Evolutionary conservation across 2,888 invertebrate genomes (phyloP).

Genomic region (Conchocele bisecta): DNA sequence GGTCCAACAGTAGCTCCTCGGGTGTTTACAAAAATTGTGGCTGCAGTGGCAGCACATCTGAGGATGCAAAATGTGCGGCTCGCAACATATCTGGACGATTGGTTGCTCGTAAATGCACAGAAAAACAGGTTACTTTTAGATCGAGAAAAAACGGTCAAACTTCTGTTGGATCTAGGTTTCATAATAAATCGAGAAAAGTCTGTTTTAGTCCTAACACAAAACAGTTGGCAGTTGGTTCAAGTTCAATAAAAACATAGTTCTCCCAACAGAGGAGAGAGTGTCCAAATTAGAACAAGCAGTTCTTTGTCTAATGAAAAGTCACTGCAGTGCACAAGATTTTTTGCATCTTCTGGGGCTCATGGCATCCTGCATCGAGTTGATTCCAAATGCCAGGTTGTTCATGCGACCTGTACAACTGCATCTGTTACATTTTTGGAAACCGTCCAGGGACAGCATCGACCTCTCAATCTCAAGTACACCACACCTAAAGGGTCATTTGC

Average conservation of each 20-base stretch:
- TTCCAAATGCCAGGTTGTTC: conserved; percentile 23
- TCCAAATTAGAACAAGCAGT: not conserved
- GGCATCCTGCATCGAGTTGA: conserved; percentile 29
- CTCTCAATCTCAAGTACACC: not conserved
- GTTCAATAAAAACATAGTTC: not conserved
- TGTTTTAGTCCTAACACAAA: conserved; percentile 30
- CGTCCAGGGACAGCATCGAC: not conserved
- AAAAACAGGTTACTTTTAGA: conserved; percentile 20
- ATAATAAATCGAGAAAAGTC: conserved; percentile 50
- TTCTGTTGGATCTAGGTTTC: conserved; percentile 41
- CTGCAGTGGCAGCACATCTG: conserved; percentile 41
- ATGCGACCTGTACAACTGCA: conserved; percentile 17
- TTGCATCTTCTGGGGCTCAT: conserved; percentile 19
- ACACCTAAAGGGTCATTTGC: conserved; percentile 7
- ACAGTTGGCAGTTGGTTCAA: conserved; percentile 10
- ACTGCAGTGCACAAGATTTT: conserved; percentile 3
- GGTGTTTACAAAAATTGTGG: conserved; percentile 44
- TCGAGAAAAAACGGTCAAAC: conserved; percentile 17
- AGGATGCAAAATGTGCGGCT: conserved; percentile 28
- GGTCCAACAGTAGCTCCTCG: conserved; percentile 46
- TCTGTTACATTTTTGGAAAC: conserved; percentile 13
- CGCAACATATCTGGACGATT: conserved; percentile 44
- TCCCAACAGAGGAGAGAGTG: conserved; percentile 7
- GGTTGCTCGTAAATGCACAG: conserved; percentile 30
- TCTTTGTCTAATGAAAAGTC: not conserved